Evolutionary conservation across 2,113 vertebrate species (phyloP), one percentile per base, ranked within the genome.

Genomic region (Megalops atlanticus): DNA sequence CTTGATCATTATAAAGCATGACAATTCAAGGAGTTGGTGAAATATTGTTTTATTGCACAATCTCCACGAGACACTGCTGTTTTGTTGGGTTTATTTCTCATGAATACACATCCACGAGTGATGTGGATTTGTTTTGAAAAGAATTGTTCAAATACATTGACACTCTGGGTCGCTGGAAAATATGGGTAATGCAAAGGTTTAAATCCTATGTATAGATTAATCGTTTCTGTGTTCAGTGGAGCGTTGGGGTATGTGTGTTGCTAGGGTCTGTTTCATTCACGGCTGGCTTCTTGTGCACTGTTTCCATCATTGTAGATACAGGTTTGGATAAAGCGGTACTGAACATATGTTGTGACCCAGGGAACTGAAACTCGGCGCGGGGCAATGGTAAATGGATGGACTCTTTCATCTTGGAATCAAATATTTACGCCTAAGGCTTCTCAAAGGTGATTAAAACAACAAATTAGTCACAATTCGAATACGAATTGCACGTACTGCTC

Each of bases 321-420:
- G 45, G 43, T 45, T 58, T 15, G 36, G n/a, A 38, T 36, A 52
- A 64, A 72, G 35, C 49, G 11, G 47, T 6, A 74, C 36, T 38
- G 47, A 74, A 74, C 49, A 82, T 82, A 58, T 75, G 80, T 64
- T 75, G 70, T 74, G 47, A 54, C 52, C 52, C 35, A 38, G 15
- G 40, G 16, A 39, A 31, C 47, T 33, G 31, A 75, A 75, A 64
- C 47, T 76, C 39, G 8, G 11, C 27, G 71, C 38, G 18, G 52
- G 36, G 24, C 71, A 75, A 39, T 24, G 43, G 31, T 64, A 5
- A 36, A 35, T 68, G 15, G 10, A 24, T 40, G 64, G 39, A 54
- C 74, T 49, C 58, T 36, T 71, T 70, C 41, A 2, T 21, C 68
- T 24, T 49, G 18, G 47, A 64, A 38, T 36, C 21, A 38, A 31